Evolutionary conservation across 2,888 invertebrate species (phyloP).

Genomic region (Arge pagana): DNA sequence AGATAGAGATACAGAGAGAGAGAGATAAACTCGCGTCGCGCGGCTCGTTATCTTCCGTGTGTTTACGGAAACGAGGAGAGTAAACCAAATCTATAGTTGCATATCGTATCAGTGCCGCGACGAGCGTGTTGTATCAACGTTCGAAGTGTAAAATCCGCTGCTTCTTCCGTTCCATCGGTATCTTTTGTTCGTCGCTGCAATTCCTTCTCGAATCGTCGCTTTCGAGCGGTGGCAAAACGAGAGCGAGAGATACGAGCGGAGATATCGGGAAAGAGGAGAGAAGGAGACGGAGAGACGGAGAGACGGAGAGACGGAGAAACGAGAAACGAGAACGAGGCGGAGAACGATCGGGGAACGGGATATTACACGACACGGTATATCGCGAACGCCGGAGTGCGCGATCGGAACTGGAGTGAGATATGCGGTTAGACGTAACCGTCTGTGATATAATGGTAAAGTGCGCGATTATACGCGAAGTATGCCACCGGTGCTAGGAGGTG

Average conservation of each 20-base stretch:
- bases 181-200: neutral
- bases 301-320: neutral
- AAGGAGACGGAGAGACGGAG: too few relatives aligned
- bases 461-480: slow-evolving; percentile 40
- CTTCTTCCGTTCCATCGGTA: neutral
- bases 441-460: slow-evolving; percentile 18
- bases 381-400: slow-evolving; percentile 12
- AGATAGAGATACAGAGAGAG: neutral
- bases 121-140: too few relatives aligned
- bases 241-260: too few relatives aligned
- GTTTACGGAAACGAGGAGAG: too few relatives aligned
- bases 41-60: too few relatives aligned
- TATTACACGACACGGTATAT: slow-evolving; percentile 17
- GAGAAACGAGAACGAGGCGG: neutral
- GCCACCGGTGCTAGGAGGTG: slow-evolving; percentile 58
- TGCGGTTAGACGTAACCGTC: slow-evolving; percentile 17
- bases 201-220: too few relatives aligned
- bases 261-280: too few relatives aligned
- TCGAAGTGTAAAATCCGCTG: too few relatives aligned
- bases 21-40: too few relatives aligned
- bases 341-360: slow-evolving; percentile 1
- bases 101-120: too few relatives aligned
- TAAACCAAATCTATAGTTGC: too few relatives aligned
- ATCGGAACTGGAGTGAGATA: slow-evolving; percentile 4
- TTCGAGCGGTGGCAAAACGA: too few relatives aligned